These are phyloP conservation scores for Acheta domesticus DNA, from an alignment of 2,888 invertebrate genomes.

Conservation along the genomic window DNA sequence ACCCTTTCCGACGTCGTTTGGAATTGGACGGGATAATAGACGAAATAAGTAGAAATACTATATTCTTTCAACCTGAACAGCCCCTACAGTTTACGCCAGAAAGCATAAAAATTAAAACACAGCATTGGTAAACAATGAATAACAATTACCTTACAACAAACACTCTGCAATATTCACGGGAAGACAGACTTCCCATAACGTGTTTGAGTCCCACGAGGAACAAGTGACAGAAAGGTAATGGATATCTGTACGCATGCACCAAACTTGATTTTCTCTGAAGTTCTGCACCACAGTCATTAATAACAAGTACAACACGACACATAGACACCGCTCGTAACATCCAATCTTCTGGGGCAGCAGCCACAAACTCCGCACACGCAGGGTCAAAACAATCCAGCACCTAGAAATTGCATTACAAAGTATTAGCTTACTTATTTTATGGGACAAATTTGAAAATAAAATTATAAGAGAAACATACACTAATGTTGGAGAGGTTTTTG, in stretches of 20 bases:
- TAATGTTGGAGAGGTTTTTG: no score
- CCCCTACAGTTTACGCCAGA: no score
- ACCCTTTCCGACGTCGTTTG: no score
- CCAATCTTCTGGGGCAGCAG: not conserved
- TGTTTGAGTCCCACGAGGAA: constrained; percentile 4
- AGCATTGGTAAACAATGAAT: no score
- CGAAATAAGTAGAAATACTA: no score
- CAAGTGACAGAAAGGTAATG: not conserved
- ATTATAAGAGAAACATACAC: no score
- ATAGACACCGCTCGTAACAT: not conserved
- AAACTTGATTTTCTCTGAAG: not conserved
- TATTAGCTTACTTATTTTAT: not conserved
- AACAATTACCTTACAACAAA: not conserved
- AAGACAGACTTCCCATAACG: not conserved
- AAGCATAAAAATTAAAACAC: no score
- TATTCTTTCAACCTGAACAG: no score
- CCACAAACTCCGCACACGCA: not conserved
- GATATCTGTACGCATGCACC: not conserved
- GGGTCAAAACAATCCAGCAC: constrained; percentile 4
- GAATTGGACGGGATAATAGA: no score
- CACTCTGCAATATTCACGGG: not conserved
- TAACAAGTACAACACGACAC: not conserved
- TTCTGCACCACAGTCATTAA: not conserved
- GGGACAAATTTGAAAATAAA: no score
- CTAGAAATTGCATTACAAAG: not conserved